These are phyloP conservation scores for Charaxes varanes DNA, from an alignment of 1,140 invertebrate genomes.

Conservation along the genomic window DNA sequence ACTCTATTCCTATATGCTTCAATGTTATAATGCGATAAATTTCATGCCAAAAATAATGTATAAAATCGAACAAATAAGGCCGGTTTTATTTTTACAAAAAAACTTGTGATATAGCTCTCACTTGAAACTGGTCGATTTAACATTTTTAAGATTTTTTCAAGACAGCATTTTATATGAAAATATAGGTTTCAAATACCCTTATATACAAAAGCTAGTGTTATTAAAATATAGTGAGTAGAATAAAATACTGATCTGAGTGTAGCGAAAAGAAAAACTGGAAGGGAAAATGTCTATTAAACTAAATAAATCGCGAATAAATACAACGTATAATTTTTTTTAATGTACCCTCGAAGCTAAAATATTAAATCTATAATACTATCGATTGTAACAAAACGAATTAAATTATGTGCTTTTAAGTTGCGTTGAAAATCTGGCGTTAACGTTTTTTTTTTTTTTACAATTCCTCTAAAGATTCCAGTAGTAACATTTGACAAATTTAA, in stretches of 20 bases:
- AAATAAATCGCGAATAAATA: constrained; percentile 23
- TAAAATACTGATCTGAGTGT: constrained; percentile 44
- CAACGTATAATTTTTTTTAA: constrained; percentile 1
- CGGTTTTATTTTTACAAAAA: too few species aligned
- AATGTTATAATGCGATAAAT: too few species aligned
- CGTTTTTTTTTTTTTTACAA: constrained; percentile 5
- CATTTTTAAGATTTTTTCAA: constrained; percentile 31
- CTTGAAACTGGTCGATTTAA: too few species aligned
- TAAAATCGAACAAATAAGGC: too few species aligned
- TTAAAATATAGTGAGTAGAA: constrained; percentile 36
- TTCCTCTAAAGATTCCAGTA: constrained; percentile 5
- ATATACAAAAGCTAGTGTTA: constrained; percentile 48
- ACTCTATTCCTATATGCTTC: too few species aligned
- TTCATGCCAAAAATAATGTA: too few species aligned
- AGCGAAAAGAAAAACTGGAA: constrained; percentile 34
- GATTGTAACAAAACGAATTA: background rate
- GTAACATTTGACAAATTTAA: constrained; percentile 11
- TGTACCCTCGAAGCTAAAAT: constrained; percentile 9
- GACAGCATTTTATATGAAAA: constrained; percentile 60
- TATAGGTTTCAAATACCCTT: constrained; percentile 42
- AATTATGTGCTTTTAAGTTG: constrained; percentile 1
- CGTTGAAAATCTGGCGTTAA: background rate
- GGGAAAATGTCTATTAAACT: constrained; percentile 10
- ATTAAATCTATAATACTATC: constrained; percentile 12
- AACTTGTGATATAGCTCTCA: too few species aligned